Evolutionary conservation across 2,888 invertebrate species (phyloP).

Genomic region (Agonopterix arenella): DNA sequence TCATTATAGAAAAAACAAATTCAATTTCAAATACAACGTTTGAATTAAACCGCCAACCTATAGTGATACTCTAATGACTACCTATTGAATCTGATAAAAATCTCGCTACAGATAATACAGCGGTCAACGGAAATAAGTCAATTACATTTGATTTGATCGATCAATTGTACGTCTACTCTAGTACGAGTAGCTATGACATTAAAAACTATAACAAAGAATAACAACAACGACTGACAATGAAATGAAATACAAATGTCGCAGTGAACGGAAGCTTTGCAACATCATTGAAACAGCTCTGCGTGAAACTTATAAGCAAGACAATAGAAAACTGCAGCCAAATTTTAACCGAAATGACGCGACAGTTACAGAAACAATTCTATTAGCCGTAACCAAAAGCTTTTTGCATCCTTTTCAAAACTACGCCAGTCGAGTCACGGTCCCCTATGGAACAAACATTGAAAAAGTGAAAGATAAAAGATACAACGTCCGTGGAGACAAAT

Average conservation of each 20-base stretch:
- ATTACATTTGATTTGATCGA: constrained; percentile 31
- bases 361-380: constrained; percentile 42
- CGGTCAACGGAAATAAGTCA: constrained; percentile 34
- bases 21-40: no score
- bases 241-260: constrained; percentile 29
- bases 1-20: no score
- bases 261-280: constrained; percentile 44
- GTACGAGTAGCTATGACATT: not conserved
- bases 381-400: constrained; percentile 44
- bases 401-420: constrained; percentile 33
- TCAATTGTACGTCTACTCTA: constrained; percentile 19
- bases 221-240: constrained; percentile 22
- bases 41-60: no score
- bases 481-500: constrained; percentile 27
- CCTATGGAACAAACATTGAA: constrained; percentile 16
- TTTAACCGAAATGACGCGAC: constrained; percentile 39
- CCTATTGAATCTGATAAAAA: constrained; percentile 17
- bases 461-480: constrained; percentile 35
- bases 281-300: constrained; percentile 40
- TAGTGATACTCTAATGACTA: no score
- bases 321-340: constrained; percentile 41
- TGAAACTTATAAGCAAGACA: constrained; percentile 36
- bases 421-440: not conserved
- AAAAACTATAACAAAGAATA: constrained; percentile 15
- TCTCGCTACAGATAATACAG: constrained; percentile 16